phyloP scores from a whole-genome alignment of 2,888 invertebrate genomes.

The Callinectes sapidus region DNA sequence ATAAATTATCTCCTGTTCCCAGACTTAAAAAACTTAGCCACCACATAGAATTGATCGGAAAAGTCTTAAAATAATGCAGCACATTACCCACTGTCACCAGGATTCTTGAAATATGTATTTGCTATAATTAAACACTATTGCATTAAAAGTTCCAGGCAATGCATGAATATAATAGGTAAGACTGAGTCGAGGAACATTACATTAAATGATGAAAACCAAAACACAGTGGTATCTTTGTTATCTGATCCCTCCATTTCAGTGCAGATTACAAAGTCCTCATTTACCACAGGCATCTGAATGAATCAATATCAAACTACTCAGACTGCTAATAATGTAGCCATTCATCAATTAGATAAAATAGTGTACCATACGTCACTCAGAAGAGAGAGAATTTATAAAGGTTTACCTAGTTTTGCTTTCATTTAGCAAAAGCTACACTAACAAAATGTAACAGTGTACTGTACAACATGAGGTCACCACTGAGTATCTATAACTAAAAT shows the following conservation, averaged over 20 bases:
- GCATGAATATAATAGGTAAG: background rate
- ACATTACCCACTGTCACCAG: background rate
- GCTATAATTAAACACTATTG: background rate
- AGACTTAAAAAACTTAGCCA: background rate
- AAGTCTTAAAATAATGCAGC: constrained; percentile 24
- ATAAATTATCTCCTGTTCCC: background rate
- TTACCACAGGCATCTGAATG: background rate
- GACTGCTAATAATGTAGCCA: background rate
- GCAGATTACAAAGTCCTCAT: background rate
- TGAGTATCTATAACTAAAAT: background rate
- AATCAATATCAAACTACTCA: background rate
- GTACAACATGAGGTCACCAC: background rate
- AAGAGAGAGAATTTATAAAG: background rate
- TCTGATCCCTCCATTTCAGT: background rate
- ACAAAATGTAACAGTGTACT: background rate
- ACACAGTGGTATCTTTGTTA: background rate
- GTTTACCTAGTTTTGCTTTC: background rate
- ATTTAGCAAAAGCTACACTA: background rate
- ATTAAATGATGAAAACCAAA: background rate
- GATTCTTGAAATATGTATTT: background rate
- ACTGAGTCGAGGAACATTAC: background rate
- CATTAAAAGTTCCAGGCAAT: constrained; percentile 3
- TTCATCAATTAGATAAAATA: background rate
- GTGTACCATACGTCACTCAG: background rate
- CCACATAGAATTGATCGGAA: background rate